These are phyloP conservation scores for Poecilia wingei DNA, from an alignment of 2,797 vertebrate species.

Conservation along the genomic window DNA sequence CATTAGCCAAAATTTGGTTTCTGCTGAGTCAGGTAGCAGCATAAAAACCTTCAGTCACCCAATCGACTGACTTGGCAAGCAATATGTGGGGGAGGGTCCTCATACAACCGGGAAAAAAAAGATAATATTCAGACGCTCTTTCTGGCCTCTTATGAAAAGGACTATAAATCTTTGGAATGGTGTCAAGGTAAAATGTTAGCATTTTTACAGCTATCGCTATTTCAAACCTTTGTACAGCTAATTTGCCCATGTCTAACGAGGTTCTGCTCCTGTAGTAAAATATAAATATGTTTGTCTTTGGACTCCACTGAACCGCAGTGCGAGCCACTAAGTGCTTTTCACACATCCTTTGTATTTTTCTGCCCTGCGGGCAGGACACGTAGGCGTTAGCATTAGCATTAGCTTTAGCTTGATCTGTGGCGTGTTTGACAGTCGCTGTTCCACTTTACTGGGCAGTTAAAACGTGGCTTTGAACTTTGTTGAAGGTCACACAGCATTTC, in stretches of 20 bases:
- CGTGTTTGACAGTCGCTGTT: slow-evolving; percentile 3
- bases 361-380: no score
- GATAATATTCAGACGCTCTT: not conserved
- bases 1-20: not conserved
- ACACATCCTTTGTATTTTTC: not conserved
- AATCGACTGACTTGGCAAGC: not conserved
- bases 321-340: not conserved
- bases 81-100: not conserved
- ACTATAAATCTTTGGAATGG: not conserved
- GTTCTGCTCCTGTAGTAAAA: no score
- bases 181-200: not conserved
- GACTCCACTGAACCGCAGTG: no score
- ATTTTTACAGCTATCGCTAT: not conserved
- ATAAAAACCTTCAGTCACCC: not conserved
- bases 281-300: no score
- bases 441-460: slow-evolving; percentile 11
- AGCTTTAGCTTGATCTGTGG: slow-evolving; percentile 41
- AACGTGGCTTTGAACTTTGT: slow-evolving; percentile 30
- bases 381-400: slow-evolving; percentile 10
- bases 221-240: not conserved
- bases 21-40: not conserved
- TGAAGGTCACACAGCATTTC: slow-evolving; percentile 2
- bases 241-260: not conserved
- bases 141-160: not conserved
- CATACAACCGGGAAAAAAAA: not conserved